A percentile compares a stretch with the other conserved stretches of the same genome.
phyloP scores from a whole-genome alignment of 2,888 invertebrate species.

The Sphecodes monilicornis region DNA sequence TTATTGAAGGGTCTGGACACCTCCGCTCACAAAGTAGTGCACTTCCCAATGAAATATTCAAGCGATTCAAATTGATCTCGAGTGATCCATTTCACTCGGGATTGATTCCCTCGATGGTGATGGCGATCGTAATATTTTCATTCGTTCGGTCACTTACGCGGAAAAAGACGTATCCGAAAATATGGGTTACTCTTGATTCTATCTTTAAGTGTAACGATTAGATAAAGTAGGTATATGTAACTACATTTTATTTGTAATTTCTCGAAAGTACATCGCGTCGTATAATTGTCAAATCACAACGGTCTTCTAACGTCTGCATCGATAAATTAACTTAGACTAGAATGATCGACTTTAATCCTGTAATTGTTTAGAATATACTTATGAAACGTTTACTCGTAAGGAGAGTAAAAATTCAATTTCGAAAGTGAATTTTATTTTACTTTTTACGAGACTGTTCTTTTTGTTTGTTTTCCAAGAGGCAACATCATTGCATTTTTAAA shows the following conservation, averaged over 20 bases:
- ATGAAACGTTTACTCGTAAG: no score
- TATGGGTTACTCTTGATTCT: background rate
- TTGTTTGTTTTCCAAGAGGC: background rate
- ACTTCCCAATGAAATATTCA: background rate
- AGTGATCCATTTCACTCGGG: background rate
- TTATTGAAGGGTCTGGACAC: constrained; percentile 1
- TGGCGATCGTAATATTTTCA: background rate
- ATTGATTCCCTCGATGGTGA: background rate
- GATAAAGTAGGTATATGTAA: background rate
- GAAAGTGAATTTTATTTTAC: no score
- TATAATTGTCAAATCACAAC: background rate
- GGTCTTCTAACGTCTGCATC: background rate
- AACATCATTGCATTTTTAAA: background rate
- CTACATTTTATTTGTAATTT: background rate
- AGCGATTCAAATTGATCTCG: background rate
- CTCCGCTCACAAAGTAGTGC: background rate
- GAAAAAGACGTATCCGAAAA: background rate
- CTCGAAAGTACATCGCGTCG: no score
- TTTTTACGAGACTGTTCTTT: background rate
- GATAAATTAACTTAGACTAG: no score
- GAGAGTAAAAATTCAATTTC: no score
- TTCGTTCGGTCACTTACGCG: background rate
- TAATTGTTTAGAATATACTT: no score
- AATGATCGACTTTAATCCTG: no score
- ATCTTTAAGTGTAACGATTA: background rate